Percentiles rank a stretch among this genome's conserved stretches.
phyloP scores from a whole-genome alignment of 2,113 vertebrate species.

The Charadrius vociferus region DNA sequence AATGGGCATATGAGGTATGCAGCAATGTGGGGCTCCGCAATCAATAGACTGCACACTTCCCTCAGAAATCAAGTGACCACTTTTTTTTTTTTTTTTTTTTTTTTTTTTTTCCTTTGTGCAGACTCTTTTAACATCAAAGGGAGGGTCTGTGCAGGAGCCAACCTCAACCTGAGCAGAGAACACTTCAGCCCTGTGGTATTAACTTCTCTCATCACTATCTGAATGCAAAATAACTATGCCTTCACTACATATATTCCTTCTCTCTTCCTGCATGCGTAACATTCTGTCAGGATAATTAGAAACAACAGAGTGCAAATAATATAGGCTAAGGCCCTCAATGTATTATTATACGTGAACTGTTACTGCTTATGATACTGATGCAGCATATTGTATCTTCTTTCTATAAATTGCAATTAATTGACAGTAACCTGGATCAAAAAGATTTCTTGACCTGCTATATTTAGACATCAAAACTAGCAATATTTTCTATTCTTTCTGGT shows the following conservation, averaged over 20 bases:
- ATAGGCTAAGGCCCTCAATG: neutral
- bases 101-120: neutral
- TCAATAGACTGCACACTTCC: neutral
- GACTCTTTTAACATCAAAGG: neutral
- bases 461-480: neutral
- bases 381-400: neutral
- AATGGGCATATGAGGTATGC: too few species aligned
- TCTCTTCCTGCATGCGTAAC: neutral
- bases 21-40: neutral
- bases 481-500: neutral
- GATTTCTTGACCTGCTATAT: accelerated
- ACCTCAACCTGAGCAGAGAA: neutral
- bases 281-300: neutral
- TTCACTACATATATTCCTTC: neutral
- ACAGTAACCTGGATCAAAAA: neutral
- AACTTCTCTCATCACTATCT: neutral
- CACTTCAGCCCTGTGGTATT: neutral
- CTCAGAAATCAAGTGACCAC: neutral
- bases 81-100: neutral
- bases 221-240: neutral
- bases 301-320: neutral
- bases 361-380: neutral
- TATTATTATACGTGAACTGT: neutral
- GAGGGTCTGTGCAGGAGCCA: neutral
- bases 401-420: neutral